These are phyloP conservation scores for Minunthozetes semirufus DNA, from an alignment of 2,888 invertebrate genomes.

Conservation along the genomic window DNA sequence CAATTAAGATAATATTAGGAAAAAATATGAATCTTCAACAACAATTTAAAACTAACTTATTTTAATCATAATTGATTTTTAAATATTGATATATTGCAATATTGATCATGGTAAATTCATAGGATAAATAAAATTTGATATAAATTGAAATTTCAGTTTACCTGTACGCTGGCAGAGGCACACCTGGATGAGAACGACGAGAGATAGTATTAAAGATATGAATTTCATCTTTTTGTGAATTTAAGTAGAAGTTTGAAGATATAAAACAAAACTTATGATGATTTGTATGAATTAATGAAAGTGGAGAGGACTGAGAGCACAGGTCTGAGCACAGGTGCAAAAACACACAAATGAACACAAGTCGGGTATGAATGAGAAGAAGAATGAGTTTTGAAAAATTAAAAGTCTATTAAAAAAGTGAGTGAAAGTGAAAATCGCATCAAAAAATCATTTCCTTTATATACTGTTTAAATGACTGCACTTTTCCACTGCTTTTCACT, in stretches of 20 bases:
- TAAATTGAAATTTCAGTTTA: neutral
- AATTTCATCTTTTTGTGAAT: conserved; percentile 1
- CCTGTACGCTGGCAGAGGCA: neutral
- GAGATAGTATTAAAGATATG: neutral
- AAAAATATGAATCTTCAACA: too few relatives aligned
- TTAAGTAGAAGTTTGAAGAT: neutral
- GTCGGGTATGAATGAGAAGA: neutral
- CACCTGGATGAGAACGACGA: neutral
- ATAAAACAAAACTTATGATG: neutral
- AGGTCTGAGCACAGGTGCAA: neutral
- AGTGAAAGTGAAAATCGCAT: conserved; percentile 15
- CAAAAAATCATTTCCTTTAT: conserved; percentile 25
- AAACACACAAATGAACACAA: neutral
- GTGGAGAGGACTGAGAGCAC: neutral
- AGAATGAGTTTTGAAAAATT: neutral
- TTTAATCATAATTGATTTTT: too few relatives aligned
- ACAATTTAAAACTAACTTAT: too few relatives aligned
- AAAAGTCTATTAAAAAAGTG: neutral
- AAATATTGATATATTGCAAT: too few relatives aligned
- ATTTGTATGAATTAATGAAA: neutral
- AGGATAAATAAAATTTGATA: neutral
- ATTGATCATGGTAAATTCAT: too few relatives aligned
- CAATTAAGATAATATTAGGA: too few relatives aligned
- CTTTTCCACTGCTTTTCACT: neutral
- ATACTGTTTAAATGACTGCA: conserved; percentile 12